Evolutionary conservation across 1,140 invertebrate species (phyloP).

Genomic region (Drosophila pseudoobscura): DNA sequence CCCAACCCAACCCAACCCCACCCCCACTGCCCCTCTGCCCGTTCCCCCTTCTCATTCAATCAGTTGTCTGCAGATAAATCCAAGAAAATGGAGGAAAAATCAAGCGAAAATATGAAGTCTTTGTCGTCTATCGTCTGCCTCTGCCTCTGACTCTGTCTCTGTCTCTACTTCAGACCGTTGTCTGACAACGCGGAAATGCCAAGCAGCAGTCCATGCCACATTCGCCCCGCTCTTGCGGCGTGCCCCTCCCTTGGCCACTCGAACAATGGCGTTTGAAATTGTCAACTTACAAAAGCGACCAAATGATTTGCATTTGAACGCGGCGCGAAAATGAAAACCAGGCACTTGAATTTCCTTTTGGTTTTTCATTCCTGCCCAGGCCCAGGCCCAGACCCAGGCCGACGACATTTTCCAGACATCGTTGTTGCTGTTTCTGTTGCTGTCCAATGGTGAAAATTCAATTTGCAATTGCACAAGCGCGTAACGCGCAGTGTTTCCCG

Average conservation of each 20-base stretch:
- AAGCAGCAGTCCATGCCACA: conserved; percentile 35
- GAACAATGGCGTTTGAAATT: conserved; percentile 76
- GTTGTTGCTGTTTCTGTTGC: conserved; percentile 16
- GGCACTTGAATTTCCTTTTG: conserved; percentile 76
- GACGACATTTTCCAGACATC: conserved; percentile 75
- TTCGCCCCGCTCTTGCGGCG: not conserved
- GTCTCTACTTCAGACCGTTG: conserved; percentile 27
- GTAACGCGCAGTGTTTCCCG: conserved; percentile 46
- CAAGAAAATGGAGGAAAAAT: conserved; percentile 36
- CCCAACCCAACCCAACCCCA: not conserved
- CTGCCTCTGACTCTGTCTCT: conserved; percentile 2
- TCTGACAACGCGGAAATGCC: conserved; percentile 79
- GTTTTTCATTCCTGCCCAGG: conserved; percentile 28
- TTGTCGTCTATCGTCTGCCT: conserved; percentile 59
- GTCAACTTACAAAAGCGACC: conserved; percentile 78
- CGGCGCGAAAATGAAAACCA: conserved; percentile 75
- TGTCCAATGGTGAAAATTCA: conserved; percentile 68
- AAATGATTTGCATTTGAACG: conserved; percentile 80
- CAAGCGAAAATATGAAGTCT: conserved; percentile 53
- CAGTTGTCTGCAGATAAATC: conserved; percentile 50
- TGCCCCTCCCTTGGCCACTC: conserved; percentile 10
- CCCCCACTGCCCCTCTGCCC: not conserved
- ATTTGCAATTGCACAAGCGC: conserved; percentile 79
- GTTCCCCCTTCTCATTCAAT: conserved; percentile 24
- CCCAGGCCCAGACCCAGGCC: conserved; percentile 14